Evolutionary conservation across 2,888 invertebrate genomes (phyloP), one percentile per base, ranked within the genome.

Genomic region (Acrobasis consociella): DNA sequence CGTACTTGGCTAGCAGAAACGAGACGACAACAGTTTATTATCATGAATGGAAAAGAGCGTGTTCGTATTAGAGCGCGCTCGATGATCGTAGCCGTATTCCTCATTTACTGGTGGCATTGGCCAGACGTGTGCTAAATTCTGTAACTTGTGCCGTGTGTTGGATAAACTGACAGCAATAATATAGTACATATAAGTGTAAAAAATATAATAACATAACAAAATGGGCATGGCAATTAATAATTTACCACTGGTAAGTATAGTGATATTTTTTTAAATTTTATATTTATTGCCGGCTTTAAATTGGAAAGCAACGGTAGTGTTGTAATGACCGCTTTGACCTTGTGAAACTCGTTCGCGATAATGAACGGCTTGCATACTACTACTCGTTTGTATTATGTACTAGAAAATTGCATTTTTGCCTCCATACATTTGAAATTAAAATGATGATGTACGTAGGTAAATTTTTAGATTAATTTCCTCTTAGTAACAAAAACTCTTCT

Each of bases 311-410:
- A 88, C 84, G 80, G 85, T 82, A 82, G 83, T 86, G 88, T 90
- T 85, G 87, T 88, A 91, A 90, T 92, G 91, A 91, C 92, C 92
- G 91, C 85, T 91, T 91, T 91, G 91, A 91, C 92, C 91, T 92
- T 92, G 92, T 91, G 87, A 81, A 90, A 91, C 91, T 89, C 80
- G 87, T 86, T 85, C 81, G 86, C 87, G 86, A 87, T 91, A 89
- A 83, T 86, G 80, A 82, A 86, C 80, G 82, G 79, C 80, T 83
- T 78, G 78, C 78, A 76, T 75, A 74, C 74, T 74, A 71, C 72
- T 73, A 73, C 70, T 75, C 74, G 75, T 77, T 78, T 75, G 71
- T 72, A 70, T 49, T 51, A 58, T 58, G 55, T 79, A 75, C 75
- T 76, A 78, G 75, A 74, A 76, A 77, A 81, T 78, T 78, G 79